Evolutionary conservation across 2,888 invertebrate genomes (phyloP).

Genomic region (Coecobrya sp.): DNA sequence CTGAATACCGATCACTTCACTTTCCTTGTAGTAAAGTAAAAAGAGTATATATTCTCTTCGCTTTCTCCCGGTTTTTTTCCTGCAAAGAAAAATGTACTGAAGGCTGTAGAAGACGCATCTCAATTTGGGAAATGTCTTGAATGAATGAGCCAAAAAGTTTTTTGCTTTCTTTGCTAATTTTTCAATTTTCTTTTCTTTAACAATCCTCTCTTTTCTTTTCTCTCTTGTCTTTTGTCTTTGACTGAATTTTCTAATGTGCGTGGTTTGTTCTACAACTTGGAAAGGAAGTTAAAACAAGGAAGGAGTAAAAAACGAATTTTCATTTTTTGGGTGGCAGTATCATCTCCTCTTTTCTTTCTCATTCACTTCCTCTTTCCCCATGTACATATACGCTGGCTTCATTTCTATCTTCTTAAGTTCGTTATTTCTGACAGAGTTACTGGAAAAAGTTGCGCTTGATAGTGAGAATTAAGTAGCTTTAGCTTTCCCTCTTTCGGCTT

Average conservation of each 20-base stretch:
- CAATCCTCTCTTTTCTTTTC: constrained; percentile 30
- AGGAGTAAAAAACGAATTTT: constrained; percentile 25
- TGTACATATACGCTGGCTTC: not conserved
- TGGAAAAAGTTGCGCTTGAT: constrained; percentile 57
- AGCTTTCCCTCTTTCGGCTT: not conserved
- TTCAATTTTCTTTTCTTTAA: constrained; percentile 75
- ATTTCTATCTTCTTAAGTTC: constrained; percentile 68
- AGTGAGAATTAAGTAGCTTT: constrained; percentile 58
- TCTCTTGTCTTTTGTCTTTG: constrained; percentile 68
- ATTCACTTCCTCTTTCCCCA: not conserved
- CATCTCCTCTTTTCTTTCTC: constrained; percentile 34
- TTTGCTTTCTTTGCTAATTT: constrained; percentile 83
- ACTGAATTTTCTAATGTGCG: constrained; percentile 59
- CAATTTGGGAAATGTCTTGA: constrained; percentile 77
- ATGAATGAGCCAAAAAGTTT: constrained; percentile 77
- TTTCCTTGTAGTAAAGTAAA: too few species aligned
- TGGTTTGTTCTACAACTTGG: constrained; percentile 11
- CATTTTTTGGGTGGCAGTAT: constrained; percentile 59
- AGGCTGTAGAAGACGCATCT: constrained; percentile 70
- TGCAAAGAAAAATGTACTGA: constrained; percentile 49
- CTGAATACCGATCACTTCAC: constrained; percentile 35
- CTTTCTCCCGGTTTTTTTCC: not conserved
- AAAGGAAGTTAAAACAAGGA: constrained; percentile 28
- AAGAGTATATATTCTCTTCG: too few species aligned
- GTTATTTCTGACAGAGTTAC: constrained; percentile 74